Evolutionary conservation across 2,797 vertebrate genomes (phyloP).

Genomic region (Pangasius djambal): DNA sequence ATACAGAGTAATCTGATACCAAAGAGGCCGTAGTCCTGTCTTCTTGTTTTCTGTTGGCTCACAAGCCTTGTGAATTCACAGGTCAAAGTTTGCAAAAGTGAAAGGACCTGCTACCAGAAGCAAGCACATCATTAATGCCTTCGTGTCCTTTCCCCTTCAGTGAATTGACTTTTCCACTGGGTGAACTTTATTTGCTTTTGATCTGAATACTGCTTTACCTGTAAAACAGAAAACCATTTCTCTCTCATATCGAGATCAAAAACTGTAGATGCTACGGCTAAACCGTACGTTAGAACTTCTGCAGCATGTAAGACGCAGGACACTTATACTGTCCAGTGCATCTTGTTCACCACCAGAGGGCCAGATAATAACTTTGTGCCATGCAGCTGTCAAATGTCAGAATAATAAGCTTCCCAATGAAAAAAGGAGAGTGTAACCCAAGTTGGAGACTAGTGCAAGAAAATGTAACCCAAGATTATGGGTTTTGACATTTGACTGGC

Average conservation of each 20-base stretch:
- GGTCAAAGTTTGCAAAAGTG: background rate
- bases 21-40: no score
- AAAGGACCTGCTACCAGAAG: background rate
- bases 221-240: background rate
- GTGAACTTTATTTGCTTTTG: background rate
- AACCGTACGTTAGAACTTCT: background rate
- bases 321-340: background rate
- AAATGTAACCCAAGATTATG: conserved; percentile 31
- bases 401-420: conserved; percentile 17
- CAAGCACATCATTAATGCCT: background rate
- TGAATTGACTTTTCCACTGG: background rate
- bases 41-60: background rate
- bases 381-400: conserved; percentile 1
- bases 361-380: background rate
- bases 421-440: background rate
- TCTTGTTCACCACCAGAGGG: conserved; percentile 27
- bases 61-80: background rate
- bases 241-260: background rate
- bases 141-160: background rate
- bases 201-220: background rate
- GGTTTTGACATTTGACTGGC: conserved; percentile 13
- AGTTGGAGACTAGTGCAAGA: background rate
- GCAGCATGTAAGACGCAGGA: background rate
- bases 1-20: background rate
- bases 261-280: background rate